Evolutionary conservation across 2,888 invertebrate genomes (phyloP).

Genomic region (Trichopria drosophilae): DNA sequence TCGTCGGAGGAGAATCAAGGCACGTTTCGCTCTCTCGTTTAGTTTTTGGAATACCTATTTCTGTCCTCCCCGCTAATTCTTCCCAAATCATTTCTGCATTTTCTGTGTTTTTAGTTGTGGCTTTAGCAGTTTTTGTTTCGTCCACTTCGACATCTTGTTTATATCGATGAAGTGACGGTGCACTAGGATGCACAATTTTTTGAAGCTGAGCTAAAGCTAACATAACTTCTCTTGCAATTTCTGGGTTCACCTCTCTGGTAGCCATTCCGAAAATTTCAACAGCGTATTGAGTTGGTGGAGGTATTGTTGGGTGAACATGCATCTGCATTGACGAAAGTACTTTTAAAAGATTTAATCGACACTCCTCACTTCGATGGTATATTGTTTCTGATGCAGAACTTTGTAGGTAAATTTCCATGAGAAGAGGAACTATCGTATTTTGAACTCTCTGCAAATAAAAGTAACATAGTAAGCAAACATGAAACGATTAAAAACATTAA

Average conservation of each 20-base stretch:
- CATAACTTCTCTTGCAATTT: conserved; percentile 43
- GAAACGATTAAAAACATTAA: too few relatives aligned
- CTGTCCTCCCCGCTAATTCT: too few relatives aligned
- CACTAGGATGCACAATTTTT: conserved; percentile 48
- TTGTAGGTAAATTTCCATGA: conserved; percentile 45
- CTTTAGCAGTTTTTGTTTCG: too few relatives aligned
- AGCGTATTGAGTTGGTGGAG: conserved; percentile 45
- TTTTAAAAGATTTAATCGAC: conserved; percentile 45
- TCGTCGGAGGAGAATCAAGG: too few relatives aligned
- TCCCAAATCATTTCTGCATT: too few relatives aligned
- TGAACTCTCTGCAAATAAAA: conserved; percentile 42
- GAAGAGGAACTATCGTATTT: conserved; percentile 37
- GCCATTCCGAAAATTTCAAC: conserved; percentile 47
- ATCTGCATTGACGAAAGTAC: conserved; percentile 44
- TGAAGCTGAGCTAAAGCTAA: conserved; percentile 42
- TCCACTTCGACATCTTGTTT: too few relatives aligned
- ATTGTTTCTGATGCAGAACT: conserved; percentile 38
- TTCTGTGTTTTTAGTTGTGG: too few relatives aligned
- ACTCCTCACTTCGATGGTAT: conserved; percentile 39
- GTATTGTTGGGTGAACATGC: conserved; percentile 42
- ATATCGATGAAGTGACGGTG: too few relatives aligned
- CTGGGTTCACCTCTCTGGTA: conserved; percentile 37
- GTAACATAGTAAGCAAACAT: too few relatives aligned
- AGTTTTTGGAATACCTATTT: too few relatives aligned
- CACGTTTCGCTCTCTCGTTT: too few relatives aligned